These are phyloP conservation scores for Rhinoptilus africanus DNA, from an alignment of 2,113 vertebrate genomes.

Conservation along the genomic window DNA sequence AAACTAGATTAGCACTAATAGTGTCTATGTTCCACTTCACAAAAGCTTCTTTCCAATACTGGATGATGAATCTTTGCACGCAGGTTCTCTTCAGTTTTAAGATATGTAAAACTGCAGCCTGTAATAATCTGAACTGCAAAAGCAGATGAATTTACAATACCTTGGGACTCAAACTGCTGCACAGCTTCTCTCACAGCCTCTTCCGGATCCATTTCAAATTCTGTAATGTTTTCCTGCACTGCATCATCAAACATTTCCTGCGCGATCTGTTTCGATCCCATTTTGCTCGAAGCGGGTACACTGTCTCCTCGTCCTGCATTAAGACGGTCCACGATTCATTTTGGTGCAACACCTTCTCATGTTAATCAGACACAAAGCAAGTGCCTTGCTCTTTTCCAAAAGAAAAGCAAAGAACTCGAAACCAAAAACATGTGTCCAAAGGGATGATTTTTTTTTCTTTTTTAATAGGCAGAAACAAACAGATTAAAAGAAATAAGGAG, in stretches of 20 bases:
- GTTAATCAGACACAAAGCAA: background rate
- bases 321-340: background rate
- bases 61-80: rapidly evolving
- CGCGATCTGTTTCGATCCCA: conserved; percentile 84
- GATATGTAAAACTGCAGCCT: background rate
- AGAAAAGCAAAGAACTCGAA: background rate
- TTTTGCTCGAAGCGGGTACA: background rate
- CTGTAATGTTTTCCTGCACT: conserved; percentile 87
- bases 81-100: background rate
- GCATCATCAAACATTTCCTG: conserved; percentile 93
- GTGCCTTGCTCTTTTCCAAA: rapidly evolving
- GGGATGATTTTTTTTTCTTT: rapidly evolving
- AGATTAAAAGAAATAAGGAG: rapidly evolving
- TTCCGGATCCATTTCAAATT: conserved; percentile 87
- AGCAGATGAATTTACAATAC: conserved; percentile 41
- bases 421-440: rapidly evolving
- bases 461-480: rapidly evolving
- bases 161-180: conserved; percentile 93
- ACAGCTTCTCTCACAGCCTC: conserved; percentile 88
- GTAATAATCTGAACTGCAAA: background rate
- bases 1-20: background rate
- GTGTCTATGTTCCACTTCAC: background rate
- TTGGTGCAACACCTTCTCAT: rapidly evolving
- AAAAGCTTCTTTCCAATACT: background rate
- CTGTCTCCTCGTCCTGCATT: background rate